phyloP scores from a whole-genome alignment of 2,113 vertebrate species.

The Caranx ignobilis region DNA sequence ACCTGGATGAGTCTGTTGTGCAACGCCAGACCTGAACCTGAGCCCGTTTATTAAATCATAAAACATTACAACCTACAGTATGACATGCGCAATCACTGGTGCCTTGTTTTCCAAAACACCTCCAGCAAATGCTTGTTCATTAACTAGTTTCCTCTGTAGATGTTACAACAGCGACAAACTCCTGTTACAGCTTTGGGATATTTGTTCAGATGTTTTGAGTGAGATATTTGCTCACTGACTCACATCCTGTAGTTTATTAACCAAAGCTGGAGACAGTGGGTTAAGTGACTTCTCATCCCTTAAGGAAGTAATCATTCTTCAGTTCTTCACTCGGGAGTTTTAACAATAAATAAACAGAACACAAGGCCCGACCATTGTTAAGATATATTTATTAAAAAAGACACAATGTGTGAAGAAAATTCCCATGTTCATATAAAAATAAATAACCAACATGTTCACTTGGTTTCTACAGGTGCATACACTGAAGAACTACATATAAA shows the following conservation, averaged over 20 bases:
- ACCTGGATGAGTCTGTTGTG: background rate
- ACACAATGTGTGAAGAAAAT: conserved; percentile 7
- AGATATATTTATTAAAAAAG: conserved; percentile 68
- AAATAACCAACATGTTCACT: conserved; percentile 53
- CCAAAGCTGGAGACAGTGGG: conserved; percentile 33
- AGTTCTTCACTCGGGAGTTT: background rate
- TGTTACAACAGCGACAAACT: background rate
- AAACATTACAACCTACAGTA: background rate
- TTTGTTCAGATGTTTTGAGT: conserved; percentile 39
- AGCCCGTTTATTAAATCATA: background rate
- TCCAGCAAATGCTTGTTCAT: background rate
- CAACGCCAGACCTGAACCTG: background rate
- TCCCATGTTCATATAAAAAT: conserved; percentile 58
- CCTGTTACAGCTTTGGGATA: conserved; percentile 1
- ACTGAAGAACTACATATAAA: conserved; percentile 36
- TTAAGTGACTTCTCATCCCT: conserved; percentile 49
- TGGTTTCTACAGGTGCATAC: conserved; percentile 47
- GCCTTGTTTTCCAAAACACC: background rate
- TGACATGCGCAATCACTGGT: background rate
- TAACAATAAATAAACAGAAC: conserved; percentile 16
- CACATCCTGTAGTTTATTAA: conserved; percentile 65
- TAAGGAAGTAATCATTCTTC: conserved; percentile 38
- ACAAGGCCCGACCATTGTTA: conserved; percentile 34
- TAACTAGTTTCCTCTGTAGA: background rate
- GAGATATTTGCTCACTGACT: conserved; percentile 47